Evolutionary conservation across 2,888 invertebrate genomes (phyloP), one percentile per base, ranked within the genome.

Genomic region (Heliothis peltigera): DNA sequence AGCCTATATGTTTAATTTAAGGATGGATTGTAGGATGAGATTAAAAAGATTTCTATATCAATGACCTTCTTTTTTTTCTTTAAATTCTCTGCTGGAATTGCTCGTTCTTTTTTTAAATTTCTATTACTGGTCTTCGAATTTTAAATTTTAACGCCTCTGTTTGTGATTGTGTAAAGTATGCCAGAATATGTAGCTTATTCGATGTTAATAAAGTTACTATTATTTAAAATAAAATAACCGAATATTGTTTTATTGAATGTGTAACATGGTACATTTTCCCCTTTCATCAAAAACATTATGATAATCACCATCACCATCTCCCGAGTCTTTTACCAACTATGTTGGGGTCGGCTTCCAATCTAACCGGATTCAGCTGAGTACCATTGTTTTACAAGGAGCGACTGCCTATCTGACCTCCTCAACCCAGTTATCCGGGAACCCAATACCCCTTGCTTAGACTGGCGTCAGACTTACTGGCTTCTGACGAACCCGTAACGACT

Each of bases 151-250:
- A 39, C 39, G n/a, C n/a, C 39, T 39, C 35, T 46, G 17, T 17
- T 59, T 70, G 67, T 77, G 71, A 75, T 65, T 64, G 64, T 64
- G 51, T 42, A 62, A 55, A 46, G 43, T 55, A 53, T 56, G 70
- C 12, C 49, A 55, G 62, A 70, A 32, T 67, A 64, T 66, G 68
- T 66, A 77, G 59, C 55, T 58, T 67, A 48, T 57, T 68, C n/a
- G 54, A 61, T 68, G 71, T 68, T 58, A 81, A 81, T 81, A 80
- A 80, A 80, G 65, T 68, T 77, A 69, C 51, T 54, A 77, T 62
- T 74, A 73, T 47, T 70, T 39, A 5, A 39, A 39, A 39, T 39
- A n/a, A n/a, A n/a, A n/a, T n/a, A n/a, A 39, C 39, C 39, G n/a
- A 39, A n/a, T 15, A 39, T 3, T 39, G 4, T 39, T 39, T 39